These are phyloP conservation scores for Heterochromis multidens DNA, from an alignment of 2,113 vertebrate species.

Conservation along the genomic window DNA sequence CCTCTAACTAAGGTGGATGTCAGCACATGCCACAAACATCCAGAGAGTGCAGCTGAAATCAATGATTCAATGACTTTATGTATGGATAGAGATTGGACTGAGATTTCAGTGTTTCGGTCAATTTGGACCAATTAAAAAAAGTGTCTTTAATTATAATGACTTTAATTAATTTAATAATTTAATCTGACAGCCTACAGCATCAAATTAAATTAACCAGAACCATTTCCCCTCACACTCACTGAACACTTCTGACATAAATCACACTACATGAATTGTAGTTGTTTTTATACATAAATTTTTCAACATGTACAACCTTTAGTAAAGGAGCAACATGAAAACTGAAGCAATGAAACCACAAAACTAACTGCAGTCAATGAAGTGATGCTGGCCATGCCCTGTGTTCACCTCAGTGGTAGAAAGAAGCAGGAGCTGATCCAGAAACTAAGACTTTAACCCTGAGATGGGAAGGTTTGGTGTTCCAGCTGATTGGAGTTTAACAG, in stretches of 20 bases:
- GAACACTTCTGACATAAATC: not conserved
- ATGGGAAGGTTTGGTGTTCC: not conserved
- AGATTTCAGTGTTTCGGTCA: not conserved
- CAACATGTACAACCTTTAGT: not conserved
- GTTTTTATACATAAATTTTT: not conserved
- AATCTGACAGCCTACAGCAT: not conserved
- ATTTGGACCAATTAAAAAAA: not conserved
- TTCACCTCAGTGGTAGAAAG: not conserved
- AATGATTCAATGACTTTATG: not conserved
- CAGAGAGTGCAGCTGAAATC: not conserved
- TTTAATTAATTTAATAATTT: not conserved
- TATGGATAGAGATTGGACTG: not conserved
- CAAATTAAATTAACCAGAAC: not conserved
- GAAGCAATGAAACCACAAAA: no score
- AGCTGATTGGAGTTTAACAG: not conserved
- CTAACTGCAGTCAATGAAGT: not conserved
- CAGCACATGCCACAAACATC: not conserved
- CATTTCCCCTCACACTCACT: fast-evolving
- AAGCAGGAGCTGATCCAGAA: not conserved
- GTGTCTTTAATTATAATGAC: not conserved
- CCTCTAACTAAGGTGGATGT: not conserved
- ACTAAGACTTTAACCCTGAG: not conserved
- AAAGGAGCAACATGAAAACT: not conserved
- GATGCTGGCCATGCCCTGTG: not conserved
- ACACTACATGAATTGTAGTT: not conserved